These are phyloP conservation scores for Drosophila repleta DNA, from an alignment of 1,140 invertebrate genomes.

Conservation along the genomic window DNA sequence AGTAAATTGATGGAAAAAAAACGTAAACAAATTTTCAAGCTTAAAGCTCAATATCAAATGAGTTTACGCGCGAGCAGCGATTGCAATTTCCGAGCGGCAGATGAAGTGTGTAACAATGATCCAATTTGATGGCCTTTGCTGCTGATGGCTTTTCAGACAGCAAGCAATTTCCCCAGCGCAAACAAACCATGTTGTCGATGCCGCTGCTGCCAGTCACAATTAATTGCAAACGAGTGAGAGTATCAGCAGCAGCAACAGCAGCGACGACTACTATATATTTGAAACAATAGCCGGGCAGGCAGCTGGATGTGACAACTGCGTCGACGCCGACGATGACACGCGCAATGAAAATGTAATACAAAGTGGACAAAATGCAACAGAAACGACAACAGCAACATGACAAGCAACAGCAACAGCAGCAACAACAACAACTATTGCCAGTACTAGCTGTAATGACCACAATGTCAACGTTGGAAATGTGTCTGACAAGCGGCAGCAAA, in stretches of 20 bases:
- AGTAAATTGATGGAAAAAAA: not conserved
- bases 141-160: conserved; percentile 12
- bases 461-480: conserved; percentile 9
- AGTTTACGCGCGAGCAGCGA: not conserved
- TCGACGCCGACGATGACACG: conserved; percentile 4
- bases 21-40: not conserved
- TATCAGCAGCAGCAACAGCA: conserved; percentile 14
- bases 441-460: conserved; percentile 15
- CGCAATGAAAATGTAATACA: conserved; percentile 24
- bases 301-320: conserved; percentile 14
- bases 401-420: conserved; percentile 11
- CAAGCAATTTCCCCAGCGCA: conserved; percentile 19
- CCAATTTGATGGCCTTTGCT: conserved; percentile 15
- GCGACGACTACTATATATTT: not conserved
- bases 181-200: conserved; percentile 43
- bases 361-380: conserved; percentile 11
- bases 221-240: conserved; percentile 37
- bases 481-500: not conserved
- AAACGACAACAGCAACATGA: conserved; percentile 8
- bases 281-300: not conserved
- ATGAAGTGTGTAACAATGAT: conserved; percentile 5
- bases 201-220: conserved; percentile 37
- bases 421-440: conserved; percentile 11
- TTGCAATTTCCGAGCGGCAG: not conserved
- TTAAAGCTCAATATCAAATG: not conserved